Evolutionary conservation across 2,797 vertebrate species (phyloP).

Genomic region (Helicolenus hilgendorfi): DNA sequence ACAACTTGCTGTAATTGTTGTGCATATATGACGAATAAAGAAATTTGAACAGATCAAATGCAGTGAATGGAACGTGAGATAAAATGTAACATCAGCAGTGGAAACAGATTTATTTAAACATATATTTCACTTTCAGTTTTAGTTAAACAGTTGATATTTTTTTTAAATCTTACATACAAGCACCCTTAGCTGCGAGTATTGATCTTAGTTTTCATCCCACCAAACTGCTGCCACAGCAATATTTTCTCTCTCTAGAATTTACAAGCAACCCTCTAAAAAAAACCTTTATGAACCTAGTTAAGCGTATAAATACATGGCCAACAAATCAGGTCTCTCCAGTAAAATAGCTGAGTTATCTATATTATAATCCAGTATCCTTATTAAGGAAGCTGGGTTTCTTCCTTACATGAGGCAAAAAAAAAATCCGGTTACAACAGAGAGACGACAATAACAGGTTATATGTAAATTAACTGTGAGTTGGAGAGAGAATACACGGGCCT

Average conservation of each 20-base stretch:
- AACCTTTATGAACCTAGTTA: background rate
- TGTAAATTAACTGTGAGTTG: background rate
- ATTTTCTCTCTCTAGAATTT: background rate
- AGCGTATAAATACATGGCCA: background rate
- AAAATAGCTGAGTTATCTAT: background rate
- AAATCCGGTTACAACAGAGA: background rate
- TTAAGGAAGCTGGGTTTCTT: background rate
- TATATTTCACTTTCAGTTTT: background rate
- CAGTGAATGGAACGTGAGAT: background rate
- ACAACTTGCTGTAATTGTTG: too few species aligned
- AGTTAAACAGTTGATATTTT: background rate
- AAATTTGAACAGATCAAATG: background rate
- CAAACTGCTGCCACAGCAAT: background rate
- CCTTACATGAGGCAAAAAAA: background rate
- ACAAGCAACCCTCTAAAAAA: background rate
- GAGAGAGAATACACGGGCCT: background rate
- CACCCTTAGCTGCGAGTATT: background rate
- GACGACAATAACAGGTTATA: background rate
- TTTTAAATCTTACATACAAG: background rate
- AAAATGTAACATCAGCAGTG: background rate
- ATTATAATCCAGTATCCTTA: background rate
- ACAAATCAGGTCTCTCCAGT: constrained; percentile 10
- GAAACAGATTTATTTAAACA: background rate
- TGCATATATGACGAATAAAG: too few species aligned
- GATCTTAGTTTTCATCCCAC: constrained; percentile 1